Conservation (phyloP, 2,113 vertebrate species). For the Tetrax tetrax region DNA sequence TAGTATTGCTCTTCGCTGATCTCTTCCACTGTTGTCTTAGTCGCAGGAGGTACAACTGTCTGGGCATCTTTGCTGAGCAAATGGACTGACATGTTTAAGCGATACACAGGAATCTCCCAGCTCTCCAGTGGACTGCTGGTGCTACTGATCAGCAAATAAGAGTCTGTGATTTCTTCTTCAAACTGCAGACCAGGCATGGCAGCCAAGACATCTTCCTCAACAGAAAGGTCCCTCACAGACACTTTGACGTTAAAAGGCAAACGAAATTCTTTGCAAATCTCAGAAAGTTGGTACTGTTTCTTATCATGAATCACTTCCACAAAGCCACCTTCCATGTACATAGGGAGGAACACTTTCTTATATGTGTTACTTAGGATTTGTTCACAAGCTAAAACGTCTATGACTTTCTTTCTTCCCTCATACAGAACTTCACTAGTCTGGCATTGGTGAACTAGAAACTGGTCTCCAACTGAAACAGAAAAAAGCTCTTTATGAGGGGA, state of each 20-base stretch:
- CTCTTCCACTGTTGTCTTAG: constrained; percentile 76
- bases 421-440: constrained; percentile 65
- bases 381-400: constrained; percentile 77
- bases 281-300: constrained; percentile 78
- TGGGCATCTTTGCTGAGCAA: constrained; percentile 55
- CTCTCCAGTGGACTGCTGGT: constrained; percentile 66
- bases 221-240: constrained; percentile 81
- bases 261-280: constrained; percentile 77
- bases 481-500: constrained; percentile 70
- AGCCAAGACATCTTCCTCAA: constrained; percentile 82
- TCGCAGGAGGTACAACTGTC: neutral
- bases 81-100: constrained; percentile 73
- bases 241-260: constrained; percentile 87
- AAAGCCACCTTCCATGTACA: constrained; percentile 84
- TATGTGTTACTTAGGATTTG: constrained; percentile 72
- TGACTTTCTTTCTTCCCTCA: constrained; percentile 55
- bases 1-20: constrained; percentile 83
- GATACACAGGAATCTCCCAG: constrained; percentile 81
- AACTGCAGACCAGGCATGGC: constrained; percentile 74
- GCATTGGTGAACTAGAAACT: constrained; percentile 78
- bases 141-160: constrained; percentile 79
- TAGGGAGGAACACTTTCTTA: constrained; percentile 77
- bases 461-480: constrained; percentile 81
- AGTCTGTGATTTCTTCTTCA: constrained; percentile 86
- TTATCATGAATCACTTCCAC: constrained; percentile 86